Evolutionary conservation across 1,140 invertebrate species (phyloP).

Genomic region (Tyrophagus putrescentiae): DNA sequence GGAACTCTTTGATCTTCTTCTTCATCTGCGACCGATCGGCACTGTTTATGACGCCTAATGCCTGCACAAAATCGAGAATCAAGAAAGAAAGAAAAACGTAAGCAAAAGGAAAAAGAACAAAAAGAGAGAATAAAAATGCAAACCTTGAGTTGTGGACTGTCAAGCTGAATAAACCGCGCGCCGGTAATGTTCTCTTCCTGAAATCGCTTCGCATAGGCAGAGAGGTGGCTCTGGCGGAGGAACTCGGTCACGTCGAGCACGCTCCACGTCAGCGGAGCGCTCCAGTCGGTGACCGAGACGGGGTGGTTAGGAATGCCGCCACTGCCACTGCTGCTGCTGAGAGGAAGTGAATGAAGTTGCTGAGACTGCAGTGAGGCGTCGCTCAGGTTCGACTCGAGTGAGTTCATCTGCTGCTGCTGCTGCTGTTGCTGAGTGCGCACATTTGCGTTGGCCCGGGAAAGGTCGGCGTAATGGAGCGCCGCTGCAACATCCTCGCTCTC

Average conservation of each 20-base stretch:
- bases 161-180: constrained; percentile 56
- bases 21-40: constrained; percentile 63
- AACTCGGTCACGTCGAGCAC: constrained; percentile 78
- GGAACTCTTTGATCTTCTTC: constrained; percentile 71
- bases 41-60: constrained; percentile 57
- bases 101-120: neutral
- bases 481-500: neutral
- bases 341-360: constrained; percentile 19
- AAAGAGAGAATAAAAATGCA: neutral
- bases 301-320: neutral
- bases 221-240: constrained; percentile 60
- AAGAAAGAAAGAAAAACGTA: constrained; percentile 1
- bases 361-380: too few species aligned
- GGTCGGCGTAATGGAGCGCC: neutral
- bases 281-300: constrained; percentile 61
- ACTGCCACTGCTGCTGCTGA: constrained; percentile 19
- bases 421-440: neutral
- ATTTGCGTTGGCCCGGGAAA: neutral
- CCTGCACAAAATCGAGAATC: too few species aligned
- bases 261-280: too few species aligned
- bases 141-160: constrained; percentile 69
- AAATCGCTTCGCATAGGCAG: constrained; percentile 66
- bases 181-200: constrained; percentile 68
- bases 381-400: constrained; percentile 36
- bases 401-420: neutral